Base-by-base conservation (phyloP, 2,888 invertebrate genomes). In the Drosophila pegasa region DNA sequence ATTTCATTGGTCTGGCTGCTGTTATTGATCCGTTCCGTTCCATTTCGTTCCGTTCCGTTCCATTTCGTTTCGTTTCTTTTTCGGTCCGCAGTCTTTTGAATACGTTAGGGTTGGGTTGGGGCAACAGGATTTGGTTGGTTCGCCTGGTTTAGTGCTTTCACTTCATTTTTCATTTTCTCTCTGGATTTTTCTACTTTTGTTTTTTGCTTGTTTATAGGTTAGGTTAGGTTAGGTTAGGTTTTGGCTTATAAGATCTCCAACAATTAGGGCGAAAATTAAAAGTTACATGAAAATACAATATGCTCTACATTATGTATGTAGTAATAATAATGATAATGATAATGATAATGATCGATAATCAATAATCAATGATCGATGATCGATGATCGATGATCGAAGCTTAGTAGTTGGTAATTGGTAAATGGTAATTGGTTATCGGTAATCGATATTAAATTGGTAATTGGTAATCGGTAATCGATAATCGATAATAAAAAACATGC, bases 401-500 rank as follows among this genome's bases (percentile, higher is more conserved):
- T 57, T 22, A 63, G 35, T 69, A 56, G 31, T 50, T 33, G 59
- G 35, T 68, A 60, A 37, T 35, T 27, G 54, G 45, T 64, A 70
- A 56, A 51, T 35, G 60, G 38, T 63, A 63, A 57, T 63, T 5
- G 56, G 37, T 70, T 43, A 62, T 57, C n/a, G 64, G 25, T 70
- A 71, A 58, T 57, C 29, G 70, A 40, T 71, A 57, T 22, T 41
- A 14, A n/a, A 61, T 57, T 5, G 70, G 31, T 57, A 60, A 60
- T 57, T 22, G 55, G 38, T 62, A 54, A 33, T 50, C n/a, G 58
- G 43, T 79, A 69, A 60, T 85, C 48, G 81, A 35, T 79, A 75
- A 77, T 72, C 59, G 63, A 55, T 80, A 63, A 73, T 80, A 67
- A 67, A 84, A 85, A 88, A 88, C 88, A 88, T 88, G 87, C 77